phyloP scores from a whole-genome alignment of 2,113 vertebrate species.

The Pterocles orientalis region DNA sequence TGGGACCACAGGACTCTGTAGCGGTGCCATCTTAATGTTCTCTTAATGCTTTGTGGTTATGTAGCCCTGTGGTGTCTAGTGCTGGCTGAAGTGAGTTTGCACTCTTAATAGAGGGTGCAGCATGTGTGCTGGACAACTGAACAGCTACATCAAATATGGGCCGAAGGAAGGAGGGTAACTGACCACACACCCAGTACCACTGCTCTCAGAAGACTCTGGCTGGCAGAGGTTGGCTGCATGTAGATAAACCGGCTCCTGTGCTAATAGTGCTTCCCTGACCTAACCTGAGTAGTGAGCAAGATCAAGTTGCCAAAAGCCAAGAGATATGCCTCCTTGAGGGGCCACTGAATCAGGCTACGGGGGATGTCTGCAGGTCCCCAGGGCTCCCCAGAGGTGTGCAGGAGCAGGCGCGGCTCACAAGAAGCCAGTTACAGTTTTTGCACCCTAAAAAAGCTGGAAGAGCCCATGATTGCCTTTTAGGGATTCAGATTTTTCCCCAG shows the following conservation, averaged over 20 bases:
- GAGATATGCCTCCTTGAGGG: neutral
- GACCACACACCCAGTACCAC: neutral
- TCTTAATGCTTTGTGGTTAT: neutral
- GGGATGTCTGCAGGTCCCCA: neutral
- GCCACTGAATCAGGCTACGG: neutral
- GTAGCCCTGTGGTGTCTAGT: neutral
- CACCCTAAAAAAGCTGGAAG: neutral
- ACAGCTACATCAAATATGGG: fast-evolving
- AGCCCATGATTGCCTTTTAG: neutral
- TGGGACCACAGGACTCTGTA: fast-evolving
- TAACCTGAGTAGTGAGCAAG: neutral
- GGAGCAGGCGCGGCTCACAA: neutral
- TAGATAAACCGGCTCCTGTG: neutral
- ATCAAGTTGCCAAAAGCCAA: neutral
- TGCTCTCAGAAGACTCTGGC: neutral
- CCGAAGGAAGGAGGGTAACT: neutral
- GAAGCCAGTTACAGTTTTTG: neutral
- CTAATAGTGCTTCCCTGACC: neutral
- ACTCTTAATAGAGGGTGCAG: neutral
- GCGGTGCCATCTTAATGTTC: neutral
- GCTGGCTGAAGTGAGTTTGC: neutral
- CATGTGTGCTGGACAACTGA: neutral
- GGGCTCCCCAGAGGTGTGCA: neutral
- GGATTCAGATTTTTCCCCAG: neutral
- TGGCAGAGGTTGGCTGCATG: neutral